Evolutionary conservation across 37 sponge, comb jelly and placozoan species (phyloP), one percentile per base, ranked within the genome.

Genomic region (Diacarnus erythraeanus): DNA sequence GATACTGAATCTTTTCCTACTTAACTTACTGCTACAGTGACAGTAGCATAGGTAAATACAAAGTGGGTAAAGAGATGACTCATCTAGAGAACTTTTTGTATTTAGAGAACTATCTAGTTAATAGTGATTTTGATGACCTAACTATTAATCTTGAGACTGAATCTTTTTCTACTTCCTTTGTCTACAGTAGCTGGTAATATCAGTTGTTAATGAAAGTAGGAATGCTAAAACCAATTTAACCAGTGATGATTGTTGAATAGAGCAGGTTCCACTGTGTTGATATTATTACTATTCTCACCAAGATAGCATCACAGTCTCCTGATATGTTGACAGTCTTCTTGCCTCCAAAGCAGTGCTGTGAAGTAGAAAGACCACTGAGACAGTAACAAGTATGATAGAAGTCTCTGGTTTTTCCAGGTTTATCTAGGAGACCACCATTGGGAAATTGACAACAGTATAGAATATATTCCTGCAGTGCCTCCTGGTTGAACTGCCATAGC

Each of bases 341-440:
- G 35, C 73, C 77, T 6, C 78, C 66, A 23, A 59, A 84, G 76
- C 84, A 85, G 67, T 98, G 91, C 75, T 98, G 99, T 1, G 94
- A 78, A 2, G 91, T 65, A 18, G 96, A 95, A 33, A 98, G 61
- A 0, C 99, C 99, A 93, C 94, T 93, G 44, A 98, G 84, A 44
- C 94, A 87, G 75, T 98, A 98, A 74, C 99, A 98, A 3, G 99
- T 93, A 79, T 98, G 99, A 51, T 98, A 98, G 63, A 75, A 92
- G 66, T 95, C 96, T n/a, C 84, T 59, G 30, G 47, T 79, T 86
- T 91, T 95, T 43, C 94, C 94, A n/a, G 99, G 99, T 64, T 95
- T 98, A 61, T 98, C 99, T 9, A 93, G 57, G 9, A 95, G 85
- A 17, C 99, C 99, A 21, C 99, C 99, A 23, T 58, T 38, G 1